A percentile compares a stretch with the other conserved stretches of the same genome.
phyloP scores from a whole-genome alignment of 1,140 invertebrate species.

The Cotesia vestalis region DNA sequence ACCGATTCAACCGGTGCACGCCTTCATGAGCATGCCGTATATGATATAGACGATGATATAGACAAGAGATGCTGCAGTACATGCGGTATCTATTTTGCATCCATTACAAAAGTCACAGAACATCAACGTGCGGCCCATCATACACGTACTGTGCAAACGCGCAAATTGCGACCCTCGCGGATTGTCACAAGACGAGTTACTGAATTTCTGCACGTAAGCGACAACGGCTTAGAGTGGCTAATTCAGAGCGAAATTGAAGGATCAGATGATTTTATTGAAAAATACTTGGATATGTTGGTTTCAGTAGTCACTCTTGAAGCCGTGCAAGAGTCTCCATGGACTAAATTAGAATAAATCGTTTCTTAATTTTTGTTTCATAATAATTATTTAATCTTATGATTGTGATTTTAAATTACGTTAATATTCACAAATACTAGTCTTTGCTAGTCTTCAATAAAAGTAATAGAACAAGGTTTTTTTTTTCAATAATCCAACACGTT shows the following conservation, averaged over 20 bases:
- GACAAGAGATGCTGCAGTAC: slow-evolving; percentile 31
- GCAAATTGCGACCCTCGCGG: slow-evolving; percentile 27
- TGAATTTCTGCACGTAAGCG: not conserved
- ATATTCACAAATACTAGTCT: not conserved
- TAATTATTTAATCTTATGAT: too few species aligned
- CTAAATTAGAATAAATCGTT: not conserved
- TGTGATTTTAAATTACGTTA: not conserved
- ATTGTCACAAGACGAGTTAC: slow-evolving; percentile 22
- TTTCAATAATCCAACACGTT: not conserved
- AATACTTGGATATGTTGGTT: slow-evolving; percentile 22
- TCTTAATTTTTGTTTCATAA: not conserved
- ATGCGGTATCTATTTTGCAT: slow-evolving; percentile 31
- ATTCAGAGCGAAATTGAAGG: slow-evolving; percentile 27
- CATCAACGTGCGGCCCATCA: not conserved
- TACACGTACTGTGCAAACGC: not conserved
- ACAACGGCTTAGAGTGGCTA: not conserved
- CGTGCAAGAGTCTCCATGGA: not conserved
- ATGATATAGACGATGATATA: slow-evolving; percentile 27
- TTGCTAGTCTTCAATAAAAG: slow-evolving; percentile 12
- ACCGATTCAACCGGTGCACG: slow-evolving; percentile 31
- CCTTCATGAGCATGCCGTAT: slow-evolving; percentile 27
- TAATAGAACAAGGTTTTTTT: not conserved
- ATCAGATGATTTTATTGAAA: slow-evolving; percentile 31
- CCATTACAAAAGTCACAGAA: slow-evolving; percentile 25
- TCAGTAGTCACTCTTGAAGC: slow-evolving; percentile 23